Conservation (phyloP, 2,797 vertebrate species). For the Tangara arthus region DNA sequence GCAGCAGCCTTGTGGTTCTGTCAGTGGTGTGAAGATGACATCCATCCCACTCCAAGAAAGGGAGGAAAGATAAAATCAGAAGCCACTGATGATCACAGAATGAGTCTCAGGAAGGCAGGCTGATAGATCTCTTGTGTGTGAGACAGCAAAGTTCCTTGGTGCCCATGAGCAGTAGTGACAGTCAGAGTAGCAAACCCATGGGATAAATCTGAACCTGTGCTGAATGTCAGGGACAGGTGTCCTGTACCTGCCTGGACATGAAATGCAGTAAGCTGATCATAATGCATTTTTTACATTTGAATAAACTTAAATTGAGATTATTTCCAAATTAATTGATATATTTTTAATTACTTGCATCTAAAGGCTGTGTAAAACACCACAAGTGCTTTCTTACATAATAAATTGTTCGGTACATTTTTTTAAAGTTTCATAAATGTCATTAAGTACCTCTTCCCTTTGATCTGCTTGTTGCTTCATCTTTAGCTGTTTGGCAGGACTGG, state of each 20-base stretch:
- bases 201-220: background rate
- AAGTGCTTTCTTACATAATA: background rate
- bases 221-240: background rate
- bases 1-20: background rate
- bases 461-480: background rate
- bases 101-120: background rate
- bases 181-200: background rate
- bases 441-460: background rate
- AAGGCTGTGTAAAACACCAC: background rate
- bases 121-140: rapidly evolving
- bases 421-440: background rate
- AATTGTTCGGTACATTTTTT: background rate
- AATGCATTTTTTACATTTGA: background rate
- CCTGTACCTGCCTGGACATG: background rate
- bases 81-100: background rate
- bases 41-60: background rate
- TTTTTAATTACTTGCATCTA: background rate
- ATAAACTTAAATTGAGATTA: background rate
- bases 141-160: background rate
- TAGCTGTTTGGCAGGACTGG: background rate
- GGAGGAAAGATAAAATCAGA: background rate
- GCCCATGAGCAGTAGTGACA: rapidly evolving
- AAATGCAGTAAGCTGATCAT: background rate
- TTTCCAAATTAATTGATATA: background rate
- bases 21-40: background rate